Evolutionary conservation across 2,797 vertebrate species (phyloP), one percentile per base, ranked within the genome.

Genomic region (Crypturellus tataupa): DNA sequence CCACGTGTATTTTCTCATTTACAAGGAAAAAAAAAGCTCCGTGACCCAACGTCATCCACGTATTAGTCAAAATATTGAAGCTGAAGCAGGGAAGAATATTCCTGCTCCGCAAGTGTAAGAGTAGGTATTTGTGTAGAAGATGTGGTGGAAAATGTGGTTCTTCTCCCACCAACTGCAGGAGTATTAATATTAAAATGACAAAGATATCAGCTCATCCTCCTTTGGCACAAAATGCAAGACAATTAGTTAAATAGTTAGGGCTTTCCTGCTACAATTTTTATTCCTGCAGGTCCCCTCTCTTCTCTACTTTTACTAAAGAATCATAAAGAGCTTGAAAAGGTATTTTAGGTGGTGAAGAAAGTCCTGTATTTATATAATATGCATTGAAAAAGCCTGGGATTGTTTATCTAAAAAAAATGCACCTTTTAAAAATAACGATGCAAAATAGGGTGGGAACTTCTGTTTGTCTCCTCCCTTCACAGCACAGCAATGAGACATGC

Each of bases 191-290:
- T 33, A 39, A 23, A 85, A 55, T 11, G 81, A 76, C 40, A 77
- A 89, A 94, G 56, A 84, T 40, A 78, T 65, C 33, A 10, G 53
- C 53, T 56, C n/a, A n/a, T 29, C 58, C 31, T 63, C 24, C 3
- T 81, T 94, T 85, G 71, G 68, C n/a, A 51, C 58, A 87, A 68
- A 3, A 85, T 49, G 62, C 23, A 87, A 39, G 29, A 60, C 40
- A 63, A 69, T 73, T 47, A 65, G 33, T 67, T 91, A 65, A 93
- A 90, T 85, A 94, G 93, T 70, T 67, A 80, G 80, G 8, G 12
- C 47, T 76, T 33, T 75, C 72, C 44, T 83, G 56, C 53, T 55
- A 24, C 40, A 83, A 5, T 4, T 75, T 56, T 9, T 46, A 56
- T 2, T 86, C 70, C 42, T 84, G 16, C 7, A 39, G 46, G 18